phyloP scores from a whole-genome alignment of 2,888 invertebrate genomes.

The Disparrhopalites patrizii region DNA sequence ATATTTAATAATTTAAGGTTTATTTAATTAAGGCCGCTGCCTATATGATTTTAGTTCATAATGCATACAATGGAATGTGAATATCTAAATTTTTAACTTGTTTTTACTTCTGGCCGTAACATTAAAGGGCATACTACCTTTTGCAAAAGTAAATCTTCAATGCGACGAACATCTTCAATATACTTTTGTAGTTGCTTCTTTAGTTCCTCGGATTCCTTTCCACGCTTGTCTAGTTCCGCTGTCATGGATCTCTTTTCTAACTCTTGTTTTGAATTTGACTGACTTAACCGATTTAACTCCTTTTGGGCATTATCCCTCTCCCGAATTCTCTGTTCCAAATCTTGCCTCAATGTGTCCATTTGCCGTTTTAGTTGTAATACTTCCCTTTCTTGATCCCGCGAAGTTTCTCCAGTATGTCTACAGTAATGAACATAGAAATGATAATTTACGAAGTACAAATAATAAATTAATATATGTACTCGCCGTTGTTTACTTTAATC shows the following conservation, averaged over 20 bases:
- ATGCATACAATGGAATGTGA: too few species aligned
- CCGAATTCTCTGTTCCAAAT: slow-evolving; percentile 35
- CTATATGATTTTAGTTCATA: too few species aligned
- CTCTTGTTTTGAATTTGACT: slow-evolving; percentile 32
- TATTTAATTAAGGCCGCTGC: too few species aligned
- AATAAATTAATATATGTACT: background rate
- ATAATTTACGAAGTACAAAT: background rate
- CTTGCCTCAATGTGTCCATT: slow-evolving; percentile 33
- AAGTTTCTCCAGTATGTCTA: slow-evolving; percentile 41
- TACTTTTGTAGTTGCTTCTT: slow-evolving; percentile 43
- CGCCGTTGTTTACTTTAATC: too few species aligned
- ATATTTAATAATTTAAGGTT: too few species aligned
- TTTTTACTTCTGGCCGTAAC: too few species aligned
- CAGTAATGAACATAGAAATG: slow-evolving; percentile 6
- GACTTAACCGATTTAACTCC: slow-evolving; percentile 33
- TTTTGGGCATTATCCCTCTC: slow-evolving; percentile 41
- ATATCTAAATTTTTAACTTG: too few species aligned
- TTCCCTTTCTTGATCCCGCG: slow-evolving; percentile 41
- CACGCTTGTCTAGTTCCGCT: slow-evolving; percentile 38
- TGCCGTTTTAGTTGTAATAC: slow-evolving; percentile 32
- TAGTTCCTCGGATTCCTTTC: slow-evolving; percentile 40
- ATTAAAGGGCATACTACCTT: too few species aligned
- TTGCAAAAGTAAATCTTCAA: slow-evolving; percentile 43
- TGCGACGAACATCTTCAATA: slow-evolving; percentile 46
- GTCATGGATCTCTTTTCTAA: slow-evolving; percentile 34